These are phyloP conservation scores for Sericinus montela DNA, from an alignment of 2,888 invertebrate species.

Conservation along the genomic window DNA sequence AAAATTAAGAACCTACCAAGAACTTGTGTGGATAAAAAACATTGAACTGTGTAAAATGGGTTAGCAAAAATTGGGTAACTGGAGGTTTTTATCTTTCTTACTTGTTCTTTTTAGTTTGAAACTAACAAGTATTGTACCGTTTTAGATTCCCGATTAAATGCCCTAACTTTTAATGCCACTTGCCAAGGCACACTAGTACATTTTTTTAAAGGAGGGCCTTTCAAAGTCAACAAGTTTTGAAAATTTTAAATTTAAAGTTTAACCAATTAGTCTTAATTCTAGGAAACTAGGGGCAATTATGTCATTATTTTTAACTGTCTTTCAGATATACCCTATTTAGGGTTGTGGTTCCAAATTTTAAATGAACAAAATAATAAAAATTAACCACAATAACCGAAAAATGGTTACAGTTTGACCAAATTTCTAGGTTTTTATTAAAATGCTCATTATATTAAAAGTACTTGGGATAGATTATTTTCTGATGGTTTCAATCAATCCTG, in stretches of 20 bases:
- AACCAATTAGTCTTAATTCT: background rate
- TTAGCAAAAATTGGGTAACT: background rate
- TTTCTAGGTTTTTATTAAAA: conserved; percentile 2
- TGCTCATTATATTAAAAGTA: background rate
- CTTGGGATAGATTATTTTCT: background rate
- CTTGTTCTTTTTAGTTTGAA: no score
- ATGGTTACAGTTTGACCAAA: background rate
- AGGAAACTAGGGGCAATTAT: background rate
- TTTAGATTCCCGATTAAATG: no score
- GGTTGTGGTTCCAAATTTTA: background rate
- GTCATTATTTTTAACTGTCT: background rate
- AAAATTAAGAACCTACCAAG: no score
- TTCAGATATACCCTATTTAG: background rate
- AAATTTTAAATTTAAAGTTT: background rate
- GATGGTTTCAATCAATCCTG: background rate
- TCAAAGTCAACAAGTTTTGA: no score
- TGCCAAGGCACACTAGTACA: no score
- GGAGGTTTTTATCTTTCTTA: no score
- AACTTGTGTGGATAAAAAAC: background rate
- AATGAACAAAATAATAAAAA: background rate
- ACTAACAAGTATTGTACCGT: no score
- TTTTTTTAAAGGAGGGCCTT: no score
- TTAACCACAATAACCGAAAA: background rate
- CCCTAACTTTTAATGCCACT: no score
- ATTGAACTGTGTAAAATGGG: conserved; percentile 1